Percentiles rank a stretch among this genome's conserved stretches.
Conservation (phyloP, 2,888 invertebrate genomes). For the Patella depressa region DNA sequence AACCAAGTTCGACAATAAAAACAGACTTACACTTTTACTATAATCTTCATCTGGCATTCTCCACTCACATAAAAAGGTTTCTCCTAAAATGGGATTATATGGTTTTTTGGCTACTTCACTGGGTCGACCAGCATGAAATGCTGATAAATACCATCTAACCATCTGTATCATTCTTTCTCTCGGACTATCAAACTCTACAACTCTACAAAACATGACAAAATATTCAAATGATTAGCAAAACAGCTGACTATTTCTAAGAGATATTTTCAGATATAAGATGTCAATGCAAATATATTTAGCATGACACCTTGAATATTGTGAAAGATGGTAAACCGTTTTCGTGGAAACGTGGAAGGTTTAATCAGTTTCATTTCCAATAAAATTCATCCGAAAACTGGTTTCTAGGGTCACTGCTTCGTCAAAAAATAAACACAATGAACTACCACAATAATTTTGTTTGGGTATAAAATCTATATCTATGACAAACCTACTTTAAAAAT, state of each 20-base stretch:
- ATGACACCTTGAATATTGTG: too few species aligned
- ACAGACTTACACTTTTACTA: constrained; percentile 39
- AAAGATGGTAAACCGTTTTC: too few species aligned
- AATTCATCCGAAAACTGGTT: too few species aligned
- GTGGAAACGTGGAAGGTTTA: too few species aligned
- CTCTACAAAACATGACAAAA: constrained; percentile 75
- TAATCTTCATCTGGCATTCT: constrained; percentile 65
- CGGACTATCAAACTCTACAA: constrained; percentile 88
- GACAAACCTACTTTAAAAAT: constrained; percentile 82
- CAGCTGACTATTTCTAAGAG: too few species aligned
- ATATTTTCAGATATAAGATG: too few species aligned
- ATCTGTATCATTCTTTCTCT: constrained; percentile 94
- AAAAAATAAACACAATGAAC: neutral
- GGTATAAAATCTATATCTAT: neutral
- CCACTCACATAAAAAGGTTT: constrained; percentile 82
- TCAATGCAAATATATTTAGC: too few species aligned
- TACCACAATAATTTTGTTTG: neutral
- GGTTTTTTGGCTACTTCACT: constrained; percentile 98
- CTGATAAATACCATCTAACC: constrained; percentile 96
- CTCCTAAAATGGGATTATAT: constrained; percentile 98
- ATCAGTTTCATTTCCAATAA: too few species aligned
- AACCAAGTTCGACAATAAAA: neutral
- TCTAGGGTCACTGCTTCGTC: too few species aligned
- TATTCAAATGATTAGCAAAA: too few species aligned
- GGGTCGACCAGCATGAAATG: constrained; percentile 98